These are phyloP conservation scores for Lampris incognitus DNA, from an alignment of 2,113 vertebrate species.

Conservation along the genomic window DNA sequence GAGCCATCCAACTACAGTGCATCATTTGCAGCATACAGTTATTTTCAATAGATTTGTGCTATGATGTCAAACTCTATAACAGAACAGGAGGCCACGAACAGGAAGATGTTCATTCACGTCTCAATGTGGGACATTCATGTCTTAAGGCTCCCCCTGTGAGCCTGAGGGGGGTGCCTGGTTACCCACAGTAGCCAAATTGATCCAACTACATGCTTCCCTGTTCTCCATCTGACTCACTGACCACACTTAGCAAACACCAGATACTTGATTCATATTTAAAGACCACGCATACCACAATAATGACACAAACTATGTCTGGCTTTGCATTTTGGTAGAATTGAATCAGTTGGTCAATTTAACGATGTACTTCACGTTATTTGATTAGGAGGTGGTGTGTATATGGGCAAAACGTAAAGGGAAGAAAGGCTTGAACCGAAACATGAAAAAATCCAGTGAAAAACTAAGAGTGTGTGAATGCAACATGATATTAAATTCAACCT, in stretches of 20 bases:
- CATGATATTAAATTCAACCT: background rate
- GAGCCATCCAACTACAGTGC: background rate
- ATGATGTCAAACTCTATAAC: background rate
- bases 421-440: background rate
- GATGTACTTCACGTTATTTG: background rate
- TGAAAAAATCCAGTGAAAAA: background rate
- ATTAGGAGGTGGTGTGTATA: too few relatives aligned
- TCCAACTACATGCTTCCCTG: slow-evolving; percentile 54
- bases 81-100: background rate
- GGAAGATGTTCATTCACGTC: slow-evolving; percentile 5
- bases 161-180: slow-evolving; percentile 37
- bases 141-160: background rate
- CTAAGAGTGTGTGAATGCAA: background rate
- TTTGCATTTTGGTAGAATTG: background rate
- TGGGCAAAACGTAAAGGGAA: too few relatives aligned
- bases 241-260: slow-evolving; percentile 49
- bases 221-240: slow-evolving; percentile 49
- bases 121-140: background rate
- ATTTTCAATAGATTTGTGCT: background rate
- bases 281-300: slow-evolving; percentile 62
- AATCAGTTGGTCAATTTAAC: background rate
- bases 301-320: slow-evolving; percentile 40
- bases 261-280: slow-evolving; percentile 62
- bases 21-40: background rate
- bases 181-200: slow-evolving; percentile 32